phyloP scores from a whole-genome alignment of 2,797 vertebrate species.

The Oreochromis grahami region DNA sequence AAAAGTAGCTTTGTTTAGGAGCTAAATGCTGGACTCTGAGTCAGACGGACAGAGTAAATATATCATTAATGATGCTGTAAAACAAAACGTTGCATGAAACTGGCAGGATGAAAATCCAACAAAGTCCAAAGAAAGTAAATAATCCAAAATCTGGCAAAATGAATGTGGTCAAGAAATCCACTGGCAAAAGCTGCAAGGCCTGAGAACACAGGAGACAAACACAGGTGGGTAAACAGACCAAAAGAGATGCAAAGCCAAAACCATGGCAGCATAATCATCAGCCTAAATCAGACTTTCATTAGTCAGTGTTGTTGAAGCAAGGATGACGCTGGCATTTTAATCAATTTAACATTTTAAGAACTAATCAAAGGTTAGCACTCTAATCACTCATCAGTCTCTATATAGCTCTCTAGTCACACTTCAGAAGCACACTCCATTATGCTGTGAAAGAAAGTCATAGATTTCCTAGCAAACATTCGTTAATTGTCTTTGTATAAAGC shows the following conservation, averaged over 20 bases:
- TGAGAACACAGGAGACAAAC: not conserved
- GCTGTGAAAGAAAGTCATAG: not conserved
- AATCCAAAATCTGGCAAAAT: not conserved
- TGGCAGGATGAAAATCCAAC: not conserved
- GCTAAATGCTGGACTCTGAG: not conserved
- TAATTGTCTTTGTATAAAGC: not conserved
- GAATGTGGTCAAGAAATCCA: not conserved
- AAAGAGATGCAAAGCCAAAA: not conserved
- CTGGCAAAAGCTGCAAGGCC: not conserved
- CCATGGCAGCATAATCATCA: not conserved
- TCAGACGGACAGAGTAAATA: not conserved
- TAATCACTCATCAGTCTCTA: not conserved
- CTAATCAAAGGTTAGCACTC: not conserved
- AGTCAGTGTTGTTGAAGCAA: not conserved
- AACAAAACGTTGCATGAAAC: not conserved
- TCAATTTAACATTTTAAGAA: not conserved
- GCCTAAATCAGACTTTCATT: not conserved
- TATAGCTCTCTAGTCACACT: not conserved
- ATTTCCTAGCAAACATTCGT: constrained; percentile 2
- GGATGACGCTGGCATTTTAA: not conserved
- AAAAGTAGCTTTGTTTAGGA: not conserved
- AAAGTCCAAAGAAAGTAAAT: not conserved
- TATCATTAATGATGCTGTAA: not conserved
- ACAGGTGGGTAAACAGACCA: not conserved
- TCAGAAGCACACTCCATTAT: not conserved